Percentiles rank a stretch among this genome's conserved stretches.
phyloP scores from a whole-genome alignment of 2,113 vertebrate genomes.

The Sander lucioperca region DNA sequence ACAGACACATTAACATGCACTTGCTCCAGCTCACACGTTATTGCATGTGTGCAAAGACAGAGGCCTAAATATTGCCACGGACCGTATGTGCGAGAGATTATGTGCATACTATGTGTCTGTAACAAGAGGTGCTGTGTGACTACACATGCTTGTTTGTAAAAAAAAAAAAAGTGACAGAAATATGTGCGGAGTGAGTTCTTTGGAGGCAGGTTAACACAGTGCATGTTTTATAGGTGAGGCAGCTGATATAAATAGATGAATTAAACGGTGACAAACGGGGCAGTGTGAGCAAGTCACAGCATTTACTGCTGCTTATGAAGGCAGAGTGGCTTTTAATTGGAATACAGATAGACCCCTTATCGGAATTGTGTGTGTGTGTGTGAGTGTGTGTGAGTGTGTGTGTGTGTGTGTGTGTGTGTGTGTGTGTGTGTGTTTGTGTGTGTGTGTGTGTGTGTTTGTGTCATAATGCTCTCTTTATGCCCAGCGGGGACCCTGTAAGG shows the following conservation, averaged over 20 bases:
- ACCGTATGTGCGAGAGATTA: not conserved
- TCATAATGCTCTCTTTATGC: conserved; percentile 52
- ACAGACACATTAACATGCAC: conserved; percentile 75
- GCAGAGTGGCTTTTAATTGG: conserved; percentile 67
- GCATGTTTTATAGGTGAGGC: conserved; percentile 68
- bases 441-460: conserved; percentile 34
- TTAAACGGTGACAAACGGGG: conserved; percentile 50
- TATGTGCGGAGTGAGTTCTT: conserved; percentile 57
- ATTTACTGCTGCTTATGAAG: conserved; percentile 58
- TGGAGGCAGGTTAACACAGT: conserved; percentile 41
- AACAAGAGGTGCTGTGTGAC: conserved; percentile 4
- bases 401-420: conserved; percentile 39
- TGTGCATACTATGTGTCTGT: not conserved
- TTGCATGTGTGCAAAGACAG: conserved; percentile 42
- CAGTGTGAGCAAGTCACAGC: conserved; percentile 26
- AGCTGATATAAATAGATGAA: conserved; percentile 52
- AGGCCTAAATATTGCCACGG: conserved; percentile 34
- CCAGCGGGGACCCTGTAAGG: conserved; percentile 51
- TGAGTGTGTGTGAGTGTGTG: conserved; percentile 8
- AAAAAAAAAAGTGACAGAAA: conserved; percentile 57
- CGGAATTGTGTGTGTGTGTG: conserved; percentile 34
- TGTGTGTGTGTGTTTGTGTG: conserved; percentile 10
- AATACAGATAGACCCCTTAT: conserved; percentile 56
- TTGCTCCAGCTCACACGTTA: conserved; percentile 49
- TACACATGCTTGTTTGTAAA: conserved; percentile 6